These are phyloP conservation scores for Acleris cristana DNA, from an alignment of 2,888 invertebrate species.

Conservation along the genomic window DNA sequence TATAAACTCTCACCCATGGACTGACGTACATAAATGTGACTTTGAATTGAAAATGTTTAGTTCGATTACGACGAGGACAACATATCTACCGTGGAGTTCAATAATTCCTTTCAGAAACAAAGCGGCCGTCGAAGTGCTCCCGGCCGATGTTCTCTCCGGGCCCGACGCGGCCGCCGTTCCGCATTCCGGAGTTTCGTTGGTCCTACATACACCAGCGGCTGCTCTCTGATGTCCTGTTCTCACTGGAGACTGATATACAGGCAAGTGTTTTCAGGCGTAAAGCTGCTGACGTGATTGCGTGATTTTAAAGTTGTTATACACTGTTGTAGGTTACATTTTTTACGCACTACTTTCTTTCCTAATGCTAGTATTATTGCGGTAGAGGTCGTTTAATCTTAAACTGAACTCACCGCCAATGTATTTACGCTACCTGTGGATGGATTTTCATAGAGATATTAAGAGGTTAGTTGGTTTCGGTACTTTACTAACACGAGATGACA, in stretches of 20 bases:
- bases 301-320: too few relatives aligned
- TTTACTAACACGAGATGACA: too few relatives aligned
- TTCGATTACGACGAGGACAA: background rate
- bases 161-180: constrained; percentile 96
- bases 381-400: too few relatives aligned
- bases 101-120: constrained; percentile 67
- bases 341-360: too few relatives aligned
- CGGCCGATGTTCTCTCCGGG: constrained; percentile 97
- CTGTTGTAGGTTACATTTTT: too few relatives aligned
- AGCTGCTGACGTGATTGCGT: background rate
- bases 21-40: background rate
- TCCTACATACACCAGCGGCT: constrained; percentile 98
- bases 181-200: constrained; percentile 99
- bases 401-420: too few relatives aligned
- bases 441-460: too few relatives aligned
- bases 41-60: background rate
- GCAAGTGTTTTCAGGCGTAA: constrained; percentile 54
- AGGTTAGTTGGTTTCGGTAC: too few relatives aligned
- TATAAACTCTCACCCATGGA: too few relatives aligned
- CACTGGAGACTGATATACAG: constrained; percentile 98
- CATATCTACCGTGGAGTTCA: background rate
- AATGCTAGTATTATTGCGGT: too few relatives aligned
- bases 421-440: too few relatives aligned
- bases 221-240: constrained; percentile 97
- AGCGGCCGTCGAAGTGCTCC: constrained; percentile 86